Percentiles rank a stretch among this genome's conserved stretches.
Evolutionary conservation across 2,888 invertebrate species (phyloP).

Genomic region (Oxyscelio sp.): DNA sequence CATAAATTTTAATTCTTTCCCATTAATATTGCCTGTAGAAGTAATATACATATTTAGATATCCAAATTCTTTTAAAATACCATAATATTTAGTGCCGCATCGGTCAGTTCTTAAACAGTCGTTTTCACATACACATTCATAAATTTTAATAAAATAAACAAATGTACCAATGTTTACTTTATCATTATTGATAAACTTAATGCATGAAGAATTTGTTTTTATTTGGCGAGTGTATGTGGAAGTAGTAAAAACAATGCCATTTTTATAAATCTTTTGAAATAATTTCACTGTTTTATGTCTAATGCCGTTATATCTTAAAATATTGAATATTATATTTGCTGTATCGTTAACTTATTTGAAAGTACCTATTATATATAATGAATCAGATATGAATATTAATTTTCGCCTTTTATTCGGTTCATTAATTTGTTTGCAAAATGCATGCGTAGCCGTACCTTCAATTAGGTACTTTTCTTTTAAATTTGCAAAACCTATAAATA

Average conservation of each 20-base stretch:
- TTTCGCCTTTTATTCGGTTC: conserved; percentile 1
- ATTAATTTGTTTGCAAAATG: not conserved
- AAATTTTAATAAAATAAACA: conserved; percentile 7
- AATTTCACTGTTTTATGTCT: not conserved
- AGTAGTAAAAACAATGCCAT: conserved; percentile 3
- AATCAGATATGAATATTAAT: not conserved
- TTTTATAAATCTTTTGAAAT: conserved; percentile 6
- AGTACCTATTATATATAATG: not conserved
- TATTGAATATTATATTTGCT: not conserved
- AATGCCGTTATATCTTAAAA: not conserved
- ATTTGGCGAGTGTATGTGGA: not conserved
- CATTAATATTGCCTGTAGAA: not conserved
- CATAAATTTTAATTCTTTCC: not conserved
- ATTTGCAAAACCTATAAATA: conserved; percentile 6
- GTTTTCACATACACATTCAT: conserved; percentile 5
- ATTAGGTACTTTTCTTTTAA: not conserved
- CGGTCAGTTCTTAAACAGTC: not conserved
- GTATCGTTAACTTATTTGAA: not conserved
- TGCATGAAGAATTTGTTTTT: conserved; percentile 29
- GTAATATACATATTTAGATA: not conserved
- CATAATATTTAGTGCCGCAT: conserved; percentile 2
- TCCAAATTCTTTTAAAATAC: not conserved
- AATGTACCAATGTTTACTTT: not conserved
- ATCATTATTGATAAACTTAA: not conserved
- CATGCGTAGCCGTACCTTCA: not conserved